Conservation (phyloP, 2,797 vertebrate species). For the Petrocephalus schoutedeni region DNA sequence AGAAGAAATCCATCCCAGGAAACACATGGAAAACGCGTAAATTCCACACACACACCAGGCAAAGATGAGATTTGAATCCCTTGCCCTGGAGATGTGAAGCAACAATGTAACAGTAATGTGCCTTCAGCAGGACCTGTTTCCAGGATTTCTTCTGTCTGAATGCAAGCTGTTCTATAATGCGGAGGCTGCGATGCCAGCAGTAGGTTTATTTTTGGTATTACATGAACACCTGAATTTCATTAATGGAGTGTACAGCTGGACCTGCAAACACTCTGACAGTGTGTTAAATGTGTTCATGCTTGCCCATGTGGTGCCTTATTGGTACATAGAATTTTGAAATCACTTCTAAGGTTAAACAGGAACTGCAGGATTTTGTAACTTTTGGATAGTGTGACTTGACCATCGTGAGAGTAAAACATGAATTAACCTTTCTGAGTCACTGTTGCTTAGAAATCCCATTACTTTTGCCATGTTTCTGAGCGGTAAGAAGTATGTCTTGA, state of each 20-base stretch:
- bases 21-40: background rate
- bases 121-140: background rate
- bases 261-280: background rate
- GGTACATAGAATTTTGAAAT: background rate
- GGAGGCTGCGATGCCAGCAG: background rate
- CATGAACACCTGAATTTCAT: background rate
- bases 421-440: background rate
- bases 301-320: background rate
- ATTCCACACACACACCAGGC: background rate
- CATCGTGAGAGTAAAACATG: background rate
- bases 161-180: background rate
- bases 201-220: background rate
- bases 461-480: background rate
- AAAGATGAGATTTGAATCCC: background rate
- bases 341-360: background rate
- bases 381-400: background rate
- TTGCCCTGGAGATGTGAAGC: background rate
- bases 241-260: background rate
- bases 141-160: background rate
- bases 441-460: background rate
- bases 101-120: background rate
- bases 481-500: background rate
- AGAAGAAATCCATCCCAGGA: background rate
- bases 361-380: background rate
- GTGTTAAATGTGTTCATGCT: background rate